Base-by-base conservation (phyloP, 2,888 invertebrate genomes). In the Troglohyphantes excavatus region DNA sequence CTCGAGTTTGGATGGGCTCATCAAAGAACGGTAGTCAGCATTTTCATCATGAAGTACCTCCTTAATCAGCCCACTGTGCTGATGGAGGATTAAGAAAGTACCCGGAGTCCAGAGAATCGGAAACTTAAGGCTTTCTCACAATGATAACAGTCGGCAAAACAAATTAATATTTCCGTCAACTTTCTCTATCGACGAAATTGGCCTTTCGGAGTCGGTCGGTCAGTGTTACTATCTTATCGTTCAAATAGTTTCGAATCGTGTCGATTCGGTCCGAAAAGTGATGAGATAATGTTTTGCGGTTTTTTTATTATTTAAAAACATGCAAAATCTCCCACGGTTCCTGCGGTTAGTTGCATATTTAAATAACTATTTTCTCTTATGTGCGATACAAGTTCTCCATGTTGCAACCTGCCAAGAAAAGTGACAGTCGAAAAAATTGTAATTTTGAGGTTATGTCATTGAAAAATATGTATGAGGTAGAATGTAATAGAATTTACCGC, bases 121-220 rank as follows among this genome's bases (percentile, higher is more conserved):
- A 75, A 82, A 89, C 67, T 29, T 39, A 61, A 75, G 59, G 82
- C 88, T 68, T 89, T 89, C 88, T 83, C 88, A 89, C 88, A 63
- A 63, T 89, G 88, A 89, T 89, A 89, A 89, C 75, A 76, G 39
- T 86, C 68, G 78, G 59, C 85, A 68, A 86, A 86, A 86, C 85
- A 86, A 87, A 87, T 87, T 87, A 73, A 87, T 81, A 88, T 82
- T 88, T 88, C 88, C 81, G 82, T 88, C 88, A 75, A 82, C 88
- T 81, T 88, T 87, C 65, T 87, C 76, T 83, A 83, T 83, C 83
- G 73, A 21, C 21, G 79, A 68, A 81, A 81, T 68, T 43, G 72
- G 61, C 43, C 73, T 70, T 26, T 26, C 39, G 13, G 67, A 68
- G 59, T 68, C 75, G 19, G 63, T 29, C 43, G 53, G 33, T 61